These are phyloP conservation scores for Strigops habroptila DNA, from an alignment of 2,113 vertebrate species.

Conservation along the genomic window DNA sequence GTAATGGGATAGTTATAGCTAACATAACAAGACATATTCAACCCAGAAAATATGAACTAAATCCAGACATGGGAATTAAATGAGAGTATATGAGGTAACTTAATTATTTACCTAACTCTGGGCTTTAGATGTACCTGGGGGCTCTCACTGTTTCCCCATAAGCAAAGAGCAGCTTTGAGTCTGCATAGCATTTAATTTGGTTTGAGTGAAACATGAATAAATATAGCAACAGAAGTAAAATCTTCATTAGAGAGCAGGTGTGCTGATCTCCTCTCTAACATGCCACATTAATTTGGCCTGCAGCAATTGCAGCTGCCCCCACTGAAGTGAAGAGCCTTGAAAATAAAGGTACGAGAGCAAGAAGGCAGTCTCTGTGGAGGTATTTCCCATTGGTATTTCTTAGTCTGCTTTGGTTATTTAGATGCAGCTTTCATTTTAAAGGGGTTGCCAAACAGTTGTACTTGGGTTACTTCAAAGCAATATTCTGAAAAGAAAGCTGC, in stretches of 20 bases:
- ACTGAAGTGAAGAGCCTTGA: neutral
- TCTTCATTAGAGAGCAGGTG: constrained; percentile 46
- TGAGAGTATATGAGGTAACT: constrained; percentile 42
- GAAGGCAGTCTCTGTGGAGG: neutral
- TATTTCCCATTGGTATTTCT: neutral
- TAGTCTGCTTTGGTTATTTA: neutral
- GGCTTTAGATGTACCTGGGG: constrained; percentile 7
- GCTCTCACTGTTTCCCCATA: neutral
- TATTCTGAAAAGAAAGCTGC: neutral
- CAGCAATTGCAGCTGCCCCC: constrained; percentile 37
- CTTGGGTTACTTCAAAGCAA: neutral
- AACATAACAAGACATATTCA: constrained; percentile 13
- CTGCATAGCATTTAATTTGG: neutral
- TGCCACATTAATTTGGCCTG: constrained; percentile 17
- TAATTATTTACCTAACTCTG: constrained; percentile 46
- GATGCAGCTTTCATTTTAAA: neutral
- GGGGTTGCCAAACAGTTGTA: neutral
- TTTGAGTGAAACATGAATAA: neutral
- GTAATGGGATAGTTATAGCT: constrained; percentile 28
- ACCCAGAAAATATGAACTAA: neutral
- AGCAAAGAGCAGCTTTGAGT: constrained; percentile 25
- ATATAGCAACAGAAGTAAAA: constrained; percentile 34
- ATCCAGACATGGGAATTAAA: constrained; percentile 49
- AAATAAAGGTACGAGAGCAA: neutral
- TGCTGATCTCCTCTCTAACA: constrained; percentile 6